Evolutionary conservation across 2,888 invertebrate species (phyloP).

Genomic region (Drosophila acutilabella): DNA sequence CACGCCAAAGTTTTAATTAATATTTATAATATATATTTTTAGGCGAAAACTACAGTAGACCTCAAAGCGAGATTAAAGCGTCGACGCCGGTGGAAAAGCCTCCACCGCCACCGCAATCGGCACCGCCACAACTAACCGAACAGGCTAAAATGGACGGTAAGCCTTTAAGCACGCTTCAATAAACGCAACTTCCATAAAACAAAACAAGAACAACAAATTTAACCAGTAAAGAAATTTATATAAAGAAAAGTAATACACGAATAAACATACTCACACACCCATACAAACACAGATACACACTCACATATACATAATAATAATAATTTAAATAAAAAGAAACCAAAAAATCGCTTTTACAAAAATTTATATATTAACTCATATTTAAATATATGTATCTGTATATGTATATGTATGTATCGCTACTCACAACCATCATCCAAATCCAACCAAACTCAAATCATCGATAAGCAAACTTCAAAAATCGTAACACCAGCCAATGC

Average conservation of each 20-base stretch:
- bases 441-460: conserved; percentile 64
- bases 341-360: conserved; percentile 73
- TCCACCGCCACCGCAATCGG: conserved; percentile 89
- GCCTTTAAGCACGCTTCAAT: conserved; percentile 84
- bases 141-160: conserved; percentile 87
- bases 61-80: conserved; percentile 94
- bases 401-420: conserved; percentile 80
- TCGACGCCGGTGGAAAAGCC: conserved; percentile 88
- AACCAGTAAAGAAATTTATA: conserved; percentile 68
- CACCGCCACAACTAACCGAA: conserved; percentile 88
- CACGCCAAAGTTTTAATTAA: too few relatives aligned
- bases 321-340: conserved; percentile 41
- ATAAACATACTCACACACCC: conserved; percentile 3
- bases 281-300: background rate
- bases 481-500: conserved; percentile 68
- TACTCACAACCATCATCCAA: conserved; percentile 74
- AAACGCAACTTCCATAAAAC: conserved; percentile 74
- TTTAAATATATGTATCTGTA: conserved; percentile 79
- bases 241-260: conserved; percentile 55
- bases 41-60: conserved; percentile 93
- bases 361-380: conserved; percentile 80
- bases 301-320: conserved; percentile 23
- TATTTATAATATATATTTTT: conserved; percentile 30
- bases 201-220: conserved; percentile 49
- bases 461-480: conserved; percentile 75